These are phyloP conservation scores for Arothron firmamentum DNA, from an alignment of 2,113 vertebrate species.

Conservation along the genomic window DNA sequence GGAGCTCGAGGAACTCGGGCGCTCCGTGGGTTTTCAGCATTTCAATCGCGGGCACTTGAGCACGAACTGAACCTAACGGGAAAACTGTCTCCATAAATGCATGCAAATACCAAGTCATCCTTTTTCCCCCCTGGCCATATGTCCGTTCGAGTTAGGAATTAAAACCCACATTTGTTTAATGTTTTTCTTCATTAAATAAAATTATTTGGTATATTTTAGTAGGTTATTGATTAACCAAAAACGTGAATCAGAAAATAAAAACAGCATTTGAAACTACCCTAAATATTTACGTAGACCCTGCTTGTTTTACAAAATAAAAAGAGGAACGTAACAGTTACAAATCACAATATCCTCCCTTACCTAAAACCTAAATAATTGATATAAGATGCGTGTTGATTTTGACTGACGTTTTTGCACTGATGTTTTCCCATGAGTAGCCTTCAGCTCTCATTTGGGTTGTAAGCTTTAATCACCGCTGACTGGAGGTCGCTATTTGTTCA, in stretches of 20 bases:
- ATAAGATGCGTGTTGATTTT: no score
- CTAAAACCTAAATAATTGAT: neutral
- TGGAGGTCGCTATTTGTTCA: conserved; percentile 38
- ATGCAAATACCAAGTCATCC: conserved; percentile 69
- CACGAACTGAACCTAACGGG: conserved; percentile 75
- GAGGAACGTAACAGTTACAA: no score
- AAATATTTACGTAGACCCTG: no score
- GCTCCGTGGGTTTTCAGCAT: conserved; percentile 76
- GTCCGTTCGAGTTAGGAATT: conserved; percentile 37
- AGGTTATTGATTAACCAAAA: no score
- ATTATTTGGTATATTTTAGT: no score
- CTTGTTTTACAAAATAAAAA: no score
- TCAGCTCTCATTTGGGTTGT: conserved; percentile 25
- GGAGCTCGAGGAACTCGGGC: conserved; percentile 78
- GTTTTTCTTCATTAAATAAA: no score
- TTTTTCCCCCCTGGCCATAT: conserved; percentile 50
- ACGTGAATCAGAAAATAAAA: neutral
- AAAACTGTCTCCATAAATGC: conserved; percentile 65
- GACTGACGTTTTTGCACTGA: no score
- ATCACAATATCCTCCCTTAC: neutral
- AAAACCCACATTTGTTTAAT: neutral
- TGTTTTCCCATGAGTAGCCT: neutral
- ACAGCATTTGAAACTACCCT: neutral
- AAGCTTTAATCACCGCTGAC: conserved; percentile 45
- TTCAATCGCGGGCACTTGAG: conserved; percentile 79